These are phyloP conservation scores for Gila robusta DNA, from an alignment of 2,797 vertebrate species.

Conservation along the genomic window DNA sequence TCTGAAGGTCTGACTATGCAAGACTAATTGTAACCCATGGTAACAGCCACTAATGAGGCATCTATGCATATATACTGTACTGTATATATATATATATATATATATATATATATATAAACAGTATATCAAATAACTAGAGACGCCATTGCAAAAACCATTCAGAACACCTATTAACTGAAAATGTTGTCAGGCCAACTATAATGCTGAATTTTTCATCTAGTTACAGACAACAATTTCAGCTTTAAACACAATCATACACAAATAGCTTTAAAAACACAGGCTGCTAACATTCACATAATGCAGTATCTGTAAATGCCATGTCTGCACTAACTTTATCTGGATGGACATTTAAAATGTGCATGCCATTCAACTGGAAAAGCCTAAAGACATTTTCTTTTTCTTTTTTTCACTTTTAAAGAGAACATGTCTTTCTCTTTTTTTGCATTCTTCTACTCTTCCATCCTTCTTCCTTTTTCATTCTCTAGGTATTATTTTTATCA, in stretches of 20 bases:
- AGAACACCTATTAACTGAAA: background rate
- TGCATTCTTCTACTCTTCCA: background rate
- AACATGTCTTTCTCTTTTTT: background rate
- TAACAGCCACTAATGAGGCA: no score
- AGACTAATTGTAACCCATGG: no score
- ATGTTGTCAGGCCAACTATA: background rate
- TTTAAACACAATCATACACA: background rate
- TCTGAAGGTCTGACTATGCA: no score
- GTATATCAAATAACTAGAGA: background rate
- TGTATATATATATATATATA: no score
- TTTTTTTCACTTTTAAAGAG: background rate
- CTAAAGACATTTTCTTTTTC: background rate
- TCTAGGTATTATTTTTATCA: slow-evolving; percentile 57
- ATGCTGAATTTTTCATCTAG: background rate
- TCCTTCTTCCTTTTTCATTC: background rate
- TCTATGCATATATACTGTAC: no score
- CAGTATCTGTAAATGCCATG: background rate
- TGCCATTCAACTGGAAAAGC: background rate
- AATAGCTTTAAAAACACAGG: slow-evolving; percentile 3
- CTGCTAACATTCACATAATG: background rate
- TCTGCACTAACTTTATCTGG: background rate
- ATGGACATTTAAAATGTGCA: background rate
- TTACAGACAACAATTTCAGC: background rate
- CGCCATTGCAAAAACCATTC: background rate
- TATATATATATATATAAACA: background rate